Evolutionary conservation across 2,113 vertebrate species (phyloP).

Genomic region (Orycteropus afer): DNA sequence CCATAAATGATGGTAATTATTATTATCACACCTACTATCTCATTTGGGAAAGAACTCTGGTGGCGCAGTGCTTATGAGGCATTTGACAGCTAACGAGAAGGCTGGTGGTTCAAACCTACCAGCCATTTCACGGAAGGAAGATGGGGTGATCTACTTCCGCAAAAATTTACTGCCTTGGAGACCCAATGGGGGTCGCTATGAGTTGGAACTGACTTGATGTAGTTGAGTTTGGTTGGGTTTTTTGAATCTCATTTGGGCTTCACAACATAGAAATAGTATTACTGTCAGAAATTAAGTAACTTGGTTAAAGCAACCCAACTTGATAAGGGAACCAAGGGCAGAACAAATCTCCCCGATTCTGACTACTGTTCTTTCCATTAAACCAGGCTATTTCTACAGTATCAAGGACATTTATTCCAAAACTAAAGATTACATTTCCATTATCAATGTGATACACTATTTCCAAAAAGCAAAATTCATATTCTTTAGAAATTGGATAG

Average conservation of each 20-base stretch:
- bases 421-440: background rate
- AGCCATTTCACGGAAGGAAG: too few species aligned
- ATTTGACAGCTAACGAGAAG: too few species aligned
- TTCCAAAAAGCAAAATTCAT: background rate
- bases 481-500: background rate
- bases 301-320: background rate
- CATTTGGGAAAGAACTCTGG: too few species aligned
- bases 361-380: background rate
- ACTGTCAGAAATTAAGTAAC: background rate
- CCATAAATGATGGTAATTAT: background rate
- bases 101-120: too few species aligned
- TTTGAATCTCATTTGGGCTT: background rate
- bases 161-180: too few species aligned
- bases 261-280: background rate
- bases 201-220: too few species aligned
- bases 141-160: too few species aligned
- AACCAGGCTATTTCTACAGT: background rate
- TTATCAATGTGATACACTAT: background rate
- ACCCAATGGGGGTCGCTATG: too few species aligned
- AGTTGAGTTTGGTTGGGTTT: too few species aligned
- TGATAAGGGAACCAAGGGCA: slow-evolving; percentile 4
- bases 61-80: too few species aligned
- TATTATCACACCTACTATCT: background rate
- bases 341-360: background rate
- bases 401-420: slow-evolving; percentile 12